Percentiles rank a stretch among this genome's conserved stretches.
Conservation (phyloP, 2,888 invertebrate genomes). For the Nematopogon swammerdamellus region DNA sequence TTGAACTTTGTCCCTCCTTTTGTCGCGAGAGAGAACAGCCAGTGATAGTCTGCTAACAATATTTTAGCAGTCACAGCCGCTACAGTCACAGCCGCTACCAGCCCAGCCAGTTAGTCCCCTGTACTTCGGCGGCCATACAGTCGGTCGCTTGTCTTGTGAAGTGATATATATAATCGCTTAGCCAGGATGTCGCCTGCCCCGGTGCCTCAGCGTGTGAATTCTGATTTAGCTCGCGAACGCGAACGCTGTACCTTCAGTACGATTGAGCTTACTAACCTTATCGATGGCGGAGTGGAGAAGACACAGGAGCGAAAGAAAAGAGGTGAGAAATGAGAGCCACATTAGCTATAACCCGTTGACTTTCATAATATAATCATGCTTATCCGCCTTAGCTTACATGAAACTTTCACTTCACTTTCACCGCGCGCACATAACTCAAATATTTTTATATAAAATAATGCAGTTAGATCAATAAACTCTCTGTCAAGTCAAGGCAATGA, state of each 20-base stretch:
- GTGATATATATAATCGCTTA: too few relatives aligned
- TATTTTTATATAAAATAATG: too few relatives aligned
- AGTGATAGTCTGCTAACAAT: too few relatives aligned
- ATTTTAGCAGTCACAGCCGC: too few relatives aligned
- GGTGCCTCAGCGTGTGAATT: conserved; percentile 42
- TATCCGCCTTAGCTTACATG: conserved; percentile 14
- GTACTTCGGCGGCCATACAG: too few relatives aligned
- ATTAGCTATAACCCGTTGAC: not conserved
- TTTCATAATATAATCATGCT: conserved; percentile 1
- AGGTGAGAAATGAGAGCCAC: conserved; percentile 22
- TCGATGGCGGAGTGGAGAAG: conserved; percentile 74
- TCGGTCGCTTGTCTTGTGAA: too few relatives aligned
- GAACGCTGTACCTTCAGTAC: conserved; percentile 71
- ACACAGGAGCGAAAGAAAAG: conserved; percentile 62
- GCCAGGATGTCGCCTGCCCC: not conserved
- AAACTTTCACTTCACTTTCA: not conserved
- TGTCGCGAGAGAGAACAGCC: not conserved
- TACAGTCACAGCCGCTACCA: too few relatives aligned
- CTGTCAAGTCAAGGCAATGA: too few relatives aligned
- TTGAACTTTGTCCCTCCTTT: not conserved
- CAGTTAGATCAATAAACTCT: too few relatives aligned
- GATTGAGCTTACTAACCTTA: conserved; percentile 70
- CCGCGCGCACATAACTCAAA: too few relatives aligned
- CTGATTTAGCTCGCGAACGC: conserved; percentile 71
- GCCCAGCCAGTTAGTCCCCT: too few relatives aligned